Percentiles rank a stretch among this genome's conserved stretches.
These are phyloP conservation scores for Drosophila nasuta DNA, from an alignment of 1,140 invertebrate species.

Conservation along the genomic window DNA sequence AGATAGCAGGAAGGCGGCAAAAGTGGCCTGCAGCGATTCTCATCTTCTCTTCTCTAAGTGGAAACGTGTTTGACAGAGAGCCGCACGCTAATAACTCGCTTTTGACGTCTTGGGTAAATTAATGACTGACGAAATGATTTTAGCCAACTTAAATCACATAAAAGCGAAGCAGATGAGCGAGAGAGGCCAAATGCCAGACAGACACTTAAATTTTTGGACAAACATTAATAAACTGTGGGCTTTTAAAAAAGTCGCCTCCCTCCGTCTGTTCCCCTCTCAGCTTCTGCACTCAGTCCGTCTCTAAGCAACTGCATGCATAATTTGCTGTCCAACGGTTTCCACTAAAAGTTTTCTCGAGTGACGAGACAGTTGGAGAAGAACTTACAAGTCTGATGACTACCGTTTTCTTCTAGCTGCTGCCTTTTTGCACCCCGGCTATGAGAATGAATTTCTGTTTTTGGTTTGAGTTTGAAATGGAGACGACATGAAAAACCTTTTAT, in stretches of 20 bases:
- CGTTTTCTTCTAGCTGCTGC: slow-evolving; percentile 32
- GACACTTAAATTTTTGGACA: slow-evolving; percentile 77
- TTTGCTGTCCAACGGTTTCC: slow-evolving; percentile 70
- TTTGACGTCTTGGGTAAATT: slow-evolving; percentile 71
- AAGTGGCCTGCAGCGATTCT: slow-evolving; percentile 59
- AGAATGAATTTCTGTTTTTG: slow-evolving; percentile 53
- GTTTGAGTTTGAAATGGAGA: slow-evolving; percentile 66
- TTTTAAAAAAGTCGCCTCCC: slow-evolving; percentile 51
- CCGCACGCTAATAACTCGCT: slow-evolving; percentile 80
- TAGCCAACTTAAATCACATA: slow-evolving; percentile 73
- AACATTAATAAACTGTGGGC: slow-evolving; percentile 78
- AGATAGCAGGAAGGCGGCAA: slow-evolving; percentile 55
- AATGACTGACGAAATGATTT: slow-evolving; percentile 80
- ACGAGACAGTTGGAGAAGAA: slow-evolving; percentile 20
- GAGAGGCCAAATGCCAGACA: slow-evolving; percentile 38
- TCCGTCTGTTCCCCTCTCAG: neutral
- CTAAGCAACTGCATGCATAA: slow-evolving; percentile 72
- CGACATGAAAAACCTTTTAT: slow-evolving; percentile 83
- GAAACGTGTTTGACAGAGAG: slow-evolving; percentile 71
- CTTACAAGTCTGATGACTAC: slow-evolving; percentile 36
- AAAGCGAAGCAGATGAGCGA: slow-evolving; percentile 12
- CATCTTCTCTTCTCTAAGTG: slow-evolving; percentile 5
- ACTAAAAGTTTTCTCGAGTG: slow-evolving; percentile 71
- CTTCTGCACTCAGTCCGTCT: neutral
- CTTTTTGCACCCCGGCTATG: slow-evolving; percentile 49